A percentile compares a stretch with the other conserved stretches of the same genome.
Evolutionary conservation across 2,113 vertebrate species (phyloP).

Genomic region (Carassius auratus): DNA sequence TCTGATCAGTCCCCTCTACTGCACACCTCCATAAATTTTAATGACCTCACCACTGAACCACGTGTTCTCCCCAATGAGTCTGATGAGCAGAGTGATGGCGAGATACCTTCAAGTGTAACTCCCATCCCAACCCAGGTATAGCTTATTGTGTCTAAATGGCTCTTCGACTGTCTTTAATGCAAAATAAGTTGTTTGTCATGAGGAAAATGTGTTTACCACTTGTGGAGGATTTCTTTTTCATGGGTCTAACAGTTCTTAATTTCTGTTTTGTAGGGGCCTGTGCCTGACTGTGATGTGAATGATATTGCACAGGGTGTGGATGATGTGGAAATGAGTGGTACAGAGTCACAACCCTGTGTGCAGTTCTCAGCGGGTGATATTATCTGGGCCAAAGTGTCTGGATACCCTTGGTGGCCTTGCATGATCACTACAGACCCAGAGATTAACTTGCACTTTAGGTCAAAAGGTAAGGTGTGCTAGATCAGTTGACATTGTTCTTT

Average conservation of each 20-base stretch:
- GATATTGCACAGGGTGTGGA: conserved; percentile 1
- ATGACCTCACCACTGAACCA: conserved; percentile 3
- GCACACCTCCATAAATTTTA: background rate
- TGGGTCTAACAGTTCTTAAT: background rate
- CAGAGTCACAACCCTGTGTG: conserved; percentile 3
- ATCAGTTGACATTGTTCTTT: background rate
- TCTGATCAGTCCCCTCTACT: conserved; percentile 20
- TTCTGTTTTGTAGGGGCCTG: conserved; percentile 46
- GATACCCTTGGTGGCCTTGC: conserved; percentile 98
- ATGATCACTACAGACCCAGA: conserved; percentile 94
- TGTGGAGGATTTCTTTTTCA: background rate
- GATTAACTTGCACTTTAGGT: conserved; percentile 83
- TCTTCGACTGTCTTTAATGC: background rate
- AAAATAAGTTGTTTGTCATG: background rate
- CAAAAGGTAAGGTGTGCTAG: conserved; percentile 80
- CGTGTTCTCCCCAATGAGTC: conserved; percentile 15
- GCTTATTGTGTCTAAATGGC: background rate
- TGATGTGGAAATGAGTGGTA: background rate
- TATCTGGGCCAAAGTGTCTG: conserved; percentile 96
- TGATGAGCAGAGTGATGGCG: conserved; percentile 2
- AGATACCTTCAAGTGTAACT: conserved; percentile 18
- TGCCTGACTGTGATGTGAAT: conserved; percentile 22
- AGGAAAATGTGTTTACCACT: background rate
- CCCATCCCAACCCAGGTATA: conserved; percentile 38
- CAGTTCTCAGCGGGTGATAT: conserved; percentile 84